phyloP scores from a whole-genome alignment of 2,113 vertebrate species.

The Oreochromis niloticus region DNA sequence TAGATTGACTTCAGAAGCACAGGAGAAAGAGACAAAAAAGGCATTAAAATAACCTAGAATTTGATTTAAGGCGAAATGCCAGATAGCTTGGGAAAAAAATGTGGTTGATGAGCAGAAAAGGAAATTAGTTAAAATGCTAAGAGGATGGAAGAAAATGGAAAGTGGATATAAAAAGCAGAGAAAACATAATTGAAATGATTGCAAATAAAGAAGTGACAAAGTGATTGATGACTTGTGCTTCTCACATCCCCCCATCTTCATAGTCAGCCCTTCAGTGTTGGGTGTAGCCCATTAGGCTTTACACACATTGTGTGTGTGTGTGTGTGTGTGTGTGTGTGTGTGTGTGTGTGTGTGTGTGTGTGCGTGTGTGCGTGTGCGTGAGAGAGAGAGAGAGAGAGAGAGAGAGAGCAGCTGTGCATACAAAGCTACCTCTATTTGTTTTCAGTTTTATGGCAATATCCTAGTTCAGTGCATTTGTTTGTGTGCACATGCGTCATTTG shows the following conservation, averaged over 20 bases:
- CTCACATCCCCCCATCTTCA: not conserved
- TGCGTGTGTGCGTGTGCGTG: no score
- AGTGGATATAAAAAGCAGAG: not conserved
- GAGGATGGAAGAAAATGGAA: not conserved
- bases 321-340: slow-evolving; percentile 1
- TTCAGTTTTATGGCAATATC: not conserved
- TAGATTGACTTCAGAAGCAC: not conserved
- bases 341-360: not conserved
- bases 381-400: not conserved
- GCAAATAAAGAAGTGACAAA: slow-evolving; percentile 10
- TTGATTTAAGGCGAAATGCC: not conserved
- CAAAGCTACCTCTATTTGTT: not conserved
- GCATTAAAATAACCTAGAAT: not conserved
- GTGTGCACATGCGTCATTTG: not conserved
- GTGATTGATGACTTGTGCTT: slow-evolving; percentile 29
- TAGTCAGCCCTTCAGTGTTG: not conserved
- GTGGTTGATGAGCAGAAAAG: not conserved
- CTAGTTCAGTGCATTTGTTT: not conserved
- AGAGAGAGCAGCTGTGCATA: not conserved
- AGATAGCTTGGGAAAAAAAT: not conserved
- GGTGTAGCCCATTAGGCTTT: not conserved
- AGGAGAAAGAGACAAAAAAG: not conserved
- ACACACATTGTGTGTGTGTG: not conserved
- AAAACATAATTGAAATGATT: not conserved
- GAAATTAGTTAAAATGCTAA: not conserved